phyloP scores from a whole-genome alignment of 2,888 invertebrate species.

The Serrognathus titanus region DNA sequence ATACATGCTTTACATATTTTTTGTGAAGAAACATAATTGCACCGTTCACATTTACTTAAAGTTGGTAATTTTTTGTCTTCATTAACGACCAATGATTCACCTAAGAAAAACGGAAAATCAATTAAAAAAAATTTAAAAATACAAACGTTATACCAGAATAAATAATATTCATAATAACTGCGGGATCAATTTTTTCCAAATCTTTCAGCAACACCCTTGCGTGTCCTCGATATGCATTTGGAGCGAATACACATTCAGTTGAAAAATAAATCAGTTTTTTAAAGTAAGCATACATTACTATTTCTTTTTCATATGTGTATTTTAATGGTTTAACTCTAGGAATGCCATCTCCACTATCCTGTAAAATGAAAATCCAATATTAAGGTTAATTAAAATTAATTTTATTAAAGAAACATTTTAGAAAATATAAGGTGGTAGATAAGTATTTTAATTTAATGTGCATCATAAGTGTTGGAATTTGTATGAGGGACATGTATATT shows the following conservation, averaged over 20 bases:
- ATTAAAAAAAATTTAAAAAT: neutral
- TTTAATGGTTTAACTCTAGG: conserved; percentile 94
- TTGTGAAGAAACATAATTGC: conserved; percentile 91
- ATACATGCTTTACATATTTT: conserved; percentile 95
- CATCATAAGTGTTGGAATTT: too few relatives aligned
- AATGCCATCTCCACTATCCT: conserved; percentile 77
- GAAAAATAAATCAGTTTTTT: conserved; percentile 96
- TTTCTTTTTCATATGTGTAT: conserved; percentile 98
- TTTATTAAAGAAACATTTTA: too few relatives aligned
- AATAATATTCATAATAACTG: conserved; percentile 89
- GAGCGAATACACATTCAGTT: conserved; percentile 97
- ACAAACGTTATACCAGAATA: conserved; percentile 65
- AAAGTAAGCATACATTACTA: conserved; percentile 98
- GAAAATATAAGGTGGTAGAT: too few relatives aligned
- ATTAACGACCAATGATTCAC: conserved; percentile 81
- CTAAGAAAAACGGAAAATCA: conserved; percentile 48
- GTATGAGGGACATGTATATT: too few relatives aligned
- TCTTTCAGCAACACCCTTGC: conserved; percentile 90
- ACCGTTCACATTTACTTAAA: conserved; percentile 75
- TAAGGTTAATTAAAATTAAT: neutral
- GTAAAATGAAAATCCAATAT: conserved; percentile 12
- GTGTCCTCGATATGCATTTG: conserved; percentile 94
- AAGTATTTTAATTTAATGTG: too few relatives aligned
- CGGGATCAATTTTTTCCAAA: conserved; percentile 88
- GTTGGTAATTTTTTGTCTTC: conserved; percentile 78